These are phyloP conservation scores for Dreissena polymorpha DNA, from an alignment of 1,140 invertebrate genomes.

Conservation along the genomic window DNA sequence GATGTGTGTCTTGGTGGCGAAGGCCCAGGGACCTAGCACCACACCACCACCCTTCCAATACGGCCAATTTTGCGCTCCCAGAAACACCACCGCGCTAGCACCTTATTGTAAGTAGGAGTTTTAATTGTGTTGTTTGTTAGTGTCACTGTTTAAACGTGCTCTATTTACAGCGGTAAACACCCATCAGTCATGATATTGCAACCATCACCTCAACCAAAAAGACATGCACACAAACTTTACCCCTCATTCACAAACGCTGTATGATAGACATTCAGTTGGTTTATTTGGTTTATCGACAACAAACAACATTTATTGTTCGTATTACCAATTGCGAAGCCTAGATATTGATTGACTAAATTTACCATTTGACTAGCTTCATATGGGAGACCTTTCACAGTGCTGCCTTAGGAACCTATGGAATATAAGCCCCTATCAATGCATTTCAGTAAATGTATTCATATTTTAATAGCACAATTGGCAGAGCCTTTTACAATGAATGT, in stretches of 20 bases:
- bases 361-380: too few species aligned
- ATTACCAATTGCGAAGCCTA: too few species aligned
- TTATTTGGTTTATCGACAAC: background rate
- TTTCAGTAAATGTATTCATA: too few species aligned
- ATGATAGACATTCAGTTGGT: background rate
- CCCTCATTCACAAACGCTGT: background rate
- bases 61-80: constrained; percentile 5
- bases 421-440: too few species aligned
- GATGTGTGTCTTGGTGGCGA: background rate
- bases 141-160: background rate
- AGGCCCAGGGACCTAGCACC: too few species aligned
- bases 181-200: background rate
- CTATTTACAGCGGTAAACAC: background rate
- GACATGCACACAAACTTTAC: background rate
- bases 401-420: too few species aligned
- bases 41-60: background rate
- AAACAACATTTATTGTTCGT: background rate
- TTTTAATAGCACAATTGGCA: too few species aligned
- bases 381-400: too few species aligned
- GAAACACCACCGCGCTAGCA: background rate
- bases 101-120: constrained; percentile 8
- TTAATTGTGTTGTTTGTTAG: background rate
- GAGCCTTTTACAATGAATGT: too few species aligned
- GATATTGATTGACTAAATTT: too few species aligned
- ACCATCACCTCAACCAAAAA: background rate